phyloP scores from a whole-genome alignment of 2,888 invertebrate genomes.

The Caenorhabditis imperialis region DNA sequence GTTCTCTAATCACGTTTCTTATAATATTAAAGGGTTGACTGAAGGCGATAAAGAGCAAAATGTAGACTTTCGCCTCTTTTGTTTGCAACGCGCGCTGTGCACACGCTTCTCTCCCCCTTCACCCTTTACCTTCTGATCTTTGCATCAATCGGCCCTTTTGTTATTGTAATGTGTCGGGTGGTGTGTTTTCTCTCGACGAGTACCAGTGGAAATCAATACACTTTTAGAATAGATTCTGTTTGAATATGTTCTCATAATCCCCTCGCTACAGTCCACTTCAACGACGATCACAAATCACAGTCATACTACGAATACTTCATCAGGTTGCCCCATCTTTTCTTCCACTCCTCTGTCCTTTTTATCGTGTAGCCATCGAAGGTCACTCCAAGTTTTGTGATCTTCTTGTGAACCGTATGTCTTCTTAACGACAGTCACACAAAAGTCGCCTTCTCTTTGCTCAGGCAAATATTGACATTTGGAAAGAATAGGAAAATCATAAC shows the following conservation, averaged over 20 bases:
- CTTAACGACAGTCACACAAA: neutral
- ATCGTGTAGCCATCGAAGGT: too few relatives aligned
- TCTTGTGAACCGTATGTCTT: neutral
- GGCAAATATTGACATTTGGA: neutral
- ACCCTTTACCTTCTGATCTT: constrained; percentile 5
- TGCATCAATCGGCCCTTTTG: constrained; percentile 5
- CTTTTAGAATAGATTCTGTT: neutral
- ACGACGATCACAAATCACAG: too few relatives aligned
- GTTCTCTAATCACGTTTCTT: constrained; percentile 22
- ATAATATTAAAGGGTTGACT: neutral
- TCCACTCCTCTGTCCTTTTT: too few relatives aligned
- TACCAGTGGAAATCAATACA: neutral
- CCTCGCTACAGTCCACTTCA: too few relatives aligned
- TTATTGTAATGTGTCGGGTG: constrained; percentile 8
- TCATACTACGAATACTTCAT: too few relatives aligned
- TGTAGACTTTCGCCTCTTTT: neutral
- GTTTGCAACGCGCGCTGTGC: neutral
- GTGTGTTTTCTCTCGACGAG: too few relatives aligned
- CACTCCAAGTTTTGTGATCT: neutral
- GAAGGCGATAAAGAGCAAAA: constrained; percentile 6
- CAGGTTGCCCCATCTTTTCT: too few relatives aligned
- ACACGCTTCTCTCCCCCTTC: neutral
- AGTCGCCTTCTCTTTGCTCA: neutral
- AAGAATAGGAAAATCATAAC: neutral
- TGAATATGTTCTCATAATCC: too few relatives aligned